Percentiles rank a stretch among this genome's conserved stretches.
These are phyloP conservation scores for Unio delphinus DNA, from an alignment of 2,888 invertebrate genomes.

Conservation along the genomic window DNA sequence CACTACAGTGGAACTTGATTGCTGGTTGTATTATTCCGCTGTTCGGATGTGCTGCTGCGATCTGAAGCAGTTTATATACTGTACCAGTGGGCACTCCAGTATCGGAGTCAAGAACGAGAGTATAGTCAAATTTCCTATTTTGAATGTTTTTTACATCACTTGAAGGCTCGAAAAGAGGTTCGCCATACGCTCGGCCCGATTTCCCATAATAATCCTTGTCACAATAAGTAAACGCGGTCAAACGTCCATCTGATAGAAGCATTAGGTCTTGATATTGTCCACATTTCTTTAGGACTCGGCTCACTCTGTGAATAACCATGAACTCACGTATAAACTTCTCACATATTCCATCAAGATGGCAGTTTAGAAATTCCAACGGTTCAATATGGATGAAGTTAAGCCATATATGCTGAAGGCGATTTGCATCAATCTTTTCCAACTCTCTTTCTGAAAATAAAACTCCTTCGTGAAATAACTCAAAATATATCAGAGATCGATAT, in stretches of 20 bases:
- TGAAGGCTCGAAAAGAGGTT: constrained; percentile 17
- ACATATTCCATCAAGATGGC: constrained; percentile 9
- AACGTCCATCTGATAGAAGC: constrained; percentile 20
- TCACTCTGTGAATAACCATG: constrained; percentile 27
- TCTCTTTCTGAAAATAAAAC: constrained; percentile 1
- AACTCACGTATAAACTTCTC: constrained; percentile 11
- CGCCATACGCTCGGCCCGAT: constrained; percentile 8
- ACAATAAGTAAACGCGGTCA: constrained; percentile 17
- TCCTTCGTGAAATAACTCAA: constrained; percentile 11
- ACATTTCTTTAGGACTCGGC: constrained; percentile 23
- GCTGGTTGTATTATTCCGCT: constrained; percentile 21
- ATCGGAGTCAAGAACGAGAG: constrained; percentile 19
- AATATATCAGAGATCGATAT: constrained; percentile 12
- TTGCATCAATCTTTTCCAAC: constrained; percentile 5
- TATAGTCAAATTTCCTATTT: background rate
- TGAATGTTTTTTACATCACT: constrained; percentile 18
- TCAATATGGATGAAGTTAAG: constrained; percentile 3
- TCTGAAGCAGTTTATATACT: constrained; percentile 10
- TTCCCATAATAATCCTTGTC: constrained; percentile 14
- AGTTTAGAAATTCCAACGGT: background rate
- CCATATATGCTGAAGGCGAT: constrained; percentile 13
- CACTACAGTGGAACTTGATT: constrained; percentile 9
- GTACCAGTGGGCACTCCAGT: constrained; percentile 11
- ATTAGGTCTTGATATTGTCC: constrained; percentile 34
- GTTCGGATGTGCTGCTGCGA: constrained; percentile 19